Evolutionary conservation across 2,797 vertebrate species (phyloP).

Genomic region (Malacoraja senta): DNA sequence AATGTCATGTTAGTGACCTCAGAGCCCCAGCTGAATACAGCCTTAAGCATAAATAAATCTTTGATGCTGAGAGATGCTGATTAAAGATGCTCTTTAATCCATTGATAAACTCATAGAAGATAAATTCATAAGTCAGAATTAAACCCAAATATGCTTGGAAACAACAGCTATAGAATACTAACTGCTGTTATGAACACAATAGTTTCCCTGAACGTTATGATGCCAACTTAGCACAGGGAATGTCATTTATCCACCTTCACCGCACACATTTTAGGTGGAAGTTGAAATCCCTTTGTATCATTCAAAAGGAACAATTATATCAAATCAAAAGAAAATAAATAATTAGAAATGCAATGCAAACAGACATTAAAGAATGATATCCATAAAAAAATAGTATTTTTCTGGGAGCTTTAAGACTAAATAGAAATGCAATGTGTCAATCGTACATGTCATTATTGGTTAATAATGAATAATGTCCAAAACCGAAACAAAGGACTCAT

Average conservation of each 20-base stretch:
- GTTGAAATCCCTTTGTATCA: background rate
- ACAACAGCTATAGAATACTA: background rate
- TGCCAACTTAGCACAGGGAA: background rate
- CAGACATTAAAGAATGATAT: background rate
- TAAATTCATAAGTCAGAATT: background rate
- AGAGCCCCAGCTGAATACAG: background rate
- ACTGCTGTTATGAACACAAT: background rate
- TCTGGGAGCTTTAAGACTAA: background rate
- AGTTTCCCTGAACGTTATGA: background rate
- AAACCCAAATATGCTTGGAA: background rate
- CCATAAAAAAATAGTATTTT: background rate
- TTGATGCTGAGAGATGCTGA: background rate
- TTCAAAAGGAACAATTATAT: conserved; percentile 10
- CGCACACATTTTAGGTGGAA: background rate
- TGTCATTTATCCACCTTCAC: background rate
- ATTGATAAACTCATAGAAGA: background rate
- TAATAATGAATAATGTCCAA: background rate
- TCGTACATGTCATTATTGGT: background rate
- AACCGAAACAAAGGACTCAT: background rate
- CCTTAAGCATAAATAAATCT: background rate
- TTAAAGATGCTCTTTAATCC: background rate
- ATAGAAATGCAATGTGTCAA: background rate
- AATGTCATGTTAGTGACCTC: no score
- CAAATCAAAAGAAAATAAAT: background rate
- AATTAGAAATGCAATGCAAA: background rate